A percentile compares a stretch with the other conserved stretches of the same genome.
Conservation (phyloP, 1,140 invertebrate genomes). For the Drosophila pectinifera region DNA sequence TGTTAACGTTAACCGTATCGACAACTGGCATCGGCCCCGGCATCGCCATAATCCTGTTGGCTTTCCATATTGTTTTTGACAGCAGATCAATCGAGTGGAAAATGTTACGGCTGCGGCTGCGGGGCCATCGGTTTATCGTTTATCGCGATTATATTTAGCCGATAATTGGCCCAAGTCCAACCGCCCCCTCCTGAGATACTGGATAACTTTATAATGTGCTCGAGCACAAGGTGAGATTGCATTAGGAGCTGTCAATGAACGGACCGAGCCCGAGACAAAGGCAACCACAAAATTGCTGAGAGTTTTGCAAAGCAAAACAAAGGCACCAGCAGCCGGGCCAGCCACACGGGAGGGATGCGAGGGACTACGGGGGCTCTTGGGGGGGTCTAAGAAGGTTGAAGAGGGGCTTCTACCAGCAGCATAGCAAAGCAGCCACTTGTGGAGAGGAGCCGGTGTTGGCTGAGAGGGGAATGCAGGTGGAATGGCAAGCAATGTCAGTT, state of each 20-base stretch:
- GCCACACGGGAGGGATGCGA: background rate
- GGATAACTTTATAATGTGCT: conserved; percentile 60
- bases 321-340: conserved; percentile 11
- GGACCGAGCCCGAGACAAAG: conserved; percentile 44
- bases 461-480: conserved; percentile 31
- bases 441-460: conserved; percentile 5
- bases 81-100: conserved; percentile 53
- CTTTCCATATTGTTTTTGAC: conserved; percentile 48
- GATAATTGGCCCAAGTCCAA: conserved; percentile 30
- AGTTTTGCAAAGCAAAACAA: conserved; percentile 58
- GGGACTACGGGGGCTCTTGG: background rate
- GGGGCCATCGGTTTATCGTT: conserved; percentile 40
- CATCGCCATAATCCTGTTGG: conserved; percentile 28
- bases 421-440: conserved; percentile 39
- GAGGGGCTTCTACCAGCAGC: conserved; percentile 35
- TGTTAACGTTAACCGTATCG: conserved; percentile 25
- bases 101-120: conserved; percentile 27
- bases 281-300: conserved; percentile 44
- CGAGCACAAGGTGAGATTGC: conserved; percentile 55
- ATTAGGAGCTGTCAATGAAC: conserved; percentile 56
- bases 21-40: conserved; percentile 6
- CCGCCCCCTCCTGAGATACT: background rate
- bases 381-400: background rate
- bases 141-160: conserved; percentile 49
- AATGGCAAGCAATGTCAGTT: conserved; percentile 44